phyloP scores from a whole-genome alignment of 2,797 vertebrate genomes.

The Chrosomus eos region DNA sequence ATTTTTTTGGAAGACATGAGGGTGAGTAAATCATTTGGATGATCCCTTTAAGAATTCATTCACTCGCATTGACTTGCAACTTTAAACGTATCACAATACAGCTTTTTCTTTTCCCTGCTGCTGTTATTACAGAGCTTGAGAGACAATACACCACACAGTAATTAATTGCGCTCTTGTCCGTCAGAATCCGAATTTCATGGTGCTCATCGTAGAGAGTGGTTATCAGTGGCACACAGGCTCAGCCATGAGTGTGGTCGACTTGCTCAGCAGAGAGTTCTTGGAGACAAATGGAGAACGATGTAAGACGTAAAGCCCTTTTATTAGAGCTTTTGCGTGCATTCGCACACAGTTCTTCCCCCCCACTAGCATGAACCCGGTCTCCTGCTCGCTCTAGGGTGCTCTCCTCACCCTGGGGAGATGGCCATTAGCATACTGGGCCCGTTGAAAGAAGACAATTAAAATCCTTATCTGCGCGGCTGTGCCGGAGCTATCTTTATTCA shows the following conservation, averaged over 20 bases:
- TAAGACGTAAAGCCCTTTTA: conserved; percentile 33
- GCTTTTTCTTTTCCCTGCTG: neutral
- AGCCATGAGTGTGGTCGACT: conserved; percentile 66
- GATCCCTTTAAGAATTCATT: conserved; percentile 2
- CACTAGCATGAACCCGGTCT: conserved; percentile 61
- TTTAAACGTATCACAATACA: neutral
- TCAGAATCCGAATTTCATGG: conserved; percentile 72
- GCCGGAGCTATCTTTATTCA: conserved; percentile 77
- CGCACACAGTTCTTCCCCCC: conserved; percentile 55
- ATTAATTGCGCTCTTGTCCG: conserved; percentile 69
- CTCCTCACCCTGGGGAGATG: conserved; percentile 74
- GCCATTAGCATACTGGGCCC: conserved; percentile 80
- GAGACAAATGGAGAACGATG: conserved; percentile 25
- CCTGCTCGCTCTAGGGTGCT: conserved; percentile 69
- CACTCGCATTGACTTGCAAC: neutral
- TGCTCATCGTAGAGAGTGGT: conserved; percentile 68
- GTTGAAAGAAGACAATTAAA: conserved; percentile 82
- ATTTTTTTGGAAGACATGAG: neutral
- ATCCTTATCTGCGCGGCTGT: conserved; percentile 74
- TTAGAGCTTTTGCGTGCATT: conserved; percentile 49
- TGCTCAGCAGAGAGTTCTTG: conserved; percentile 70
- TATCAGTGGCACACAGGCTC: conserved; percentile 72
- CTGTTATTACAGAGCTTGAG: conserved; percentile 40
- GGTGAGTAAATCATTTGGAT: neutral
- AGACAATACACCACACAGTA: conserved; percentile 54